phyloP scores from a whole-genome alignment of 2,113 vertebrate species.

The Lasiurus borealis region DNA sequence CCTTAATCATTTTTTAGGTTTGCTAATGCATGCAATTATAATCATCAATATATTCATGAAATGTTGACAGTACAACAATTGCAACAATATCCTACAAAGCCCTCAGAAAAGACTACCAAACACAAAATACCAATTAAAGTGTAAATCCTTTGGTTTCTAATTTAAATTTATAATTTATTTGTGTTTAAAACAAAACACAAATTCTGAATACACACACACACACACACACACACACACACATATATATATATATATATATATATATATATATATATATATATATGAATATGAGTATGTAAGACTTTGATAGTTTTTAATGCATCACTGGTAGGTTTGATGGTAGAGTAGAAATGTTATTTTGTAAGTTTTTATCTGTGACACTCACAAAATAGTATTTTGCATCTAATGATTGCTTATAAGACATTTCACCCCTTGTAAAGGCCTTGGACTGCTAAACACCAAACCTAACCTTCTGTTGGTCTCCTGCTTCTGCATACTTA shows the following conservation, averaged over 20 bases:
- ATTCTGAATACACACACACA: background rate
- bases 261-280: too few relatives aligned
- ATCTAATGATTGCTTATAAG: background rate
- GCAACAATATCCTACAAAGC: conserved; percentile 7
- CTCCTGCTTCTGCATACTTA: background rate
- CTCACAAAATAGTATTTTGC: too few relatives aligned
- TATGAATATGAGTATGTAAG: background rate
- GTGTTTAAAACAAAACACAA: conserved; percentile 8
- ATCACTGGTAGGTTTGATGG: background rate
- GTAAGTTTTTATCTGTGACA: background rate
- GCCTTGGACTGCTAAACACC: background rate
- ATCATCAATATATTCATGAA: conserved; percentile 21
- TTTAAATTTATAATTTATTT: conserved; percentile 58
- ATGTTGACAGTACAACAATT: background rate
- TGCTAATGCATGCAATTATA: conserved; percentile 17
- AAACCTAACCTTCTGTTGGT: background rate
- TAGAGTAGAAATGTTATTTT: background rate
- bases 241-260: too few relatives aligned
- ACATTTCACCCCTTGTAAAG: conserved; percentile 26
- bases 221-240: too few relatives aligned
- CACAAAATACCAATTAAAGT: conserved; percentile 9
- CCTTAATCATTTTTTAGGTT: conserved; percentile 43
- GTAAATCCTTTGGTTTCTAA: background rate
- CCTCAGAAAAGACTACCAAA: conserved; percentile 1
- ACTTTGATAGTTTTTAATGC: background rate